Conservation (phyloP, 2,888 invertebrate species). For the Acrocyrtus sp. region DNA sequence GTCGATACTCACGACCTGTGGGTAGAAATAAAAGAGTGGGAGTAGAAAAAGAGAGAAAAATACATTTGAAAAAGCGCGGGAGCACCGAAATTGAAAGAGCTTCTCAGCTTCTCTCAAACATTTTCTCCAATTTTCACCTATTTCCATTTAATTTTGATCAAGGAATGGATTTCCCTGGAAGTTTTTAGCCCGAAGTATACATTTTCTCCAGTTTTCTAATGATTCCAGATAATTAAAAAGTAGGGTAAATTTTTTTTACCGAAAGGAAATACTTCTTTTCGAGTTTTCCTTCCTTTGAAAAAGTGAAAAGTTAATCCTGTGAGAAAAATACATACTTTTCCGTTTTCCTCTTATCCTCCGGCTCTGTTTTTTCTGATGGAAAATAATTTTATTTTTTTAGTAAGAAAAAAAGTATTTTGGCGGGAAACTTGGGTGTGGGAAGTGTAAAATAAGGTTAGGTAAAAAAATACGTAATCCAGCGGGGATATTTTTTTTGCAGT, state of each 20-base stretch:
- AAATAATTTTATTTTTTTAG: no score
- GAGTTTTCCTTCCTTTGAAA: background rate
- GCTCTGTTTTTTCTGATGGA: background rate
- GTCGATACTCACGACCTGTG: no score
- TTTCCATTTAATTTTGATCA: background rate
- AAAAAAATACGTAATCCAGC: background rate
- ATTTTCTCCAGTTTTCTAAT: no score
- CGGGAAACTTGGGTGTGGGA: background rate
- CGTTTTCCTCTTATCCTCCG: no score
- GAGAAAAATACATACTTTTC: background rate
- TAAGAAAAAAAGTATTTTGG: no score
- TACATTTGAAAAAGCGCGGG: background rate
- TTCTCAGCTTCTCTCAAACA: background rate
- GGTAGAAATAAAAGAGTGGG: no score
- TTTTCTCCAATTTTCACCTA: background rate
- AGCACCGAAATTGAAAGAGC: background rate
- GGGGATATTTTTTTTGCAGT: conserved; percentile 24
- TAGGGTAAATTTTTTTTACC: background rate
- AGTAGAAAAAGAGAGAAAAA: background rate
- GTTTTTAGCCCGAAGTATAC: background rate
- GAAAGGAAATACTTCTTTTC: background rate
- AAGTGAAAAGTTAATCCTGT: background rate
- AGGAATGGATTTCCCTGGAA: no score
- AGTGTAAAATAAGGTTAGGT: background rate
- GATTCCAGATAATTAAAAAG: background rate